Base-by-base conservation (phyloP, 2,797 vertebrate genomes). In the Gallinago solitaria region DNA sequence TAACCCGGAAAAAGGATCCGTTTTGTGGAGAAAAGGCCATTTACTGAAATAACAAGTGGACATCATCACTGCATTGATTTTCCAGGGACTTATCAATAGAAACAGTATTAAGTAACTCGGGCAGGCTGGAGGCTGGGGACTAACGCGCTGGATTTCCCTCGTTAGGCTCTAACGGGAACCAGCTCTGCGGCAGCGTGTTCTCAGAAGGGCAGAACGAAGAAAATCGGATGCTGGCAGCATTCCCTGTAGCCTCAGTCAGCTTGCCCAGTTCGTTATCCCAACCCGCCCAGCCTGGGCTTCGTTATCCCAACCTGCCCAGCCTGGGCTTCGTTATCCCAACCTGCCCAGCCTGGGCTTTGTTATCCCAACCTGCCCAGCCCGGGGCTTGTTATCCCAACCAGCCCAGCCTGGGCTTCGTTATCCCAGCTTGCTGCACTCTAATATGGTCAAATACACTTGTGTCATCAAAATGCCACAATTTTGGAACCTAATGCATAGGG, bases 121-220 rank as follows among this genome's bases (percentile, higher is more conserved):
- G 23, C 65, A 57, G 56, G 1, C 47, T 10, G 59, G 47, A 24
- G 43, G 53, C 45, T 12, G 30, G 4, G 69, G 18, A 3, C 9
- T 2, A 2, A 17, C 16, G 6, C 27, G 2, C 69, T 15, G 81
- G 6, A 4, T 32, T 53, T 32, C 6, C 54, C 64, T 51, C 4
- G 0, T 3, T 20, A 32, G 57, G 57, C 47, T 41, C 32, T 5
- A 16, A 12, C 9, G 9, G 51, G 12, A 6, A 43, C 7, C 25
- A 12, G 41, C 45, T 17, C 64, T 5, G 0, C 0, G 3, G 16
- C 41, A 2, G 1, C 0, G 20, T 7, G n/a, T 1, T 11, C 59
- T 14, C 41, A 1, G 2, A 12, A 16, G 68, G 57, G 27, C 60
- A 35, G 47, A 5, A 27, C 4, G 63, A 16, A 4, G 16, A 3